These are phyloP conservation scores for Mallateleia sp. DNA, from an alignment of 2,888 invertebrate genomes.

Conservation along the genomic window DNA sequence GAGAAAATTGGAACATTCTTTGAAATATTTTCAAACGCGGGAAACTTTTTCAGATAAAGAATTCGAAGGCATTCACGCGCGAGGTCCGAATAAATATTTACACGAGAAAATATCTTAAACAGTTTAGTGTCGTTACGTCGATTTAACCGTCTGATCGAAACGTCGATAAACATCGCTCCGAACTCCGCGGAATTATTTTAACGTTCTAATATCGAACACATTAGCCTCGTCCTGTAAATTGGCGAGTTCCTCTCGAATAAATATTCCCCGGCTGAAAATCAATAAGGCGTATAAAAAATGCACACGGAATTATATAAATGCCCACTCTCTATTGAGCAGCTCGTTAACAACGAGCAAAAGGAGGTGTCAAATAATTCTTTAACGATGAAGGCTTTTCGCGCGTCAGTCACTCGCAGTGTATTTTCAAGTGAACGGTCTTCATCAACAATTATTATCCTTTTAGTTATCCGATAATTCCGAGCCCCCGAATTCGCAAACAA, in stretches of 20 bases:
- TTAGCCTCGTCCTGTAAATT: too few relatives aligned
- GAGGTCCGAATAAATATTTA: not conserved
- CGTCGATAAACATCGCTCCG: too few relatives aligned
- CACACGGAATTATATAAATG: not conserved
- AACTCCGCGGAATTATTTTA: too few relatives aligned
- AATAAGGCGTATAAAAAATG: not conserved
- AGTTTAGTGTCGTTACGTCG: too few relatives aligned
- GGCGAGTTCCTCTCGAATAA: too few relatives aligned
- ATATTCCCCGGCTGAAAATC: too few relatives aligned
- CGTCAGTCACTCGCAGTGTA: constrained; percentile 28
- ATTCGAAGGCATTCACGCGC: not conserved
- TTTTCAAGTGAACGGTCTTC: constrained; percentile 32
- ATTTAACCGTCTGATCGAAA: too few relatives aligned
- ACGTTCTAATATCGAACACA: too few relatives aligned
- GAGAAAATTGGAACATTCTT: not conserved
- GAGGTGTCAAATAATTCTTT: constrained; percentile 1
- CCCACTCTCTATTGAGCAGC: not conserved
- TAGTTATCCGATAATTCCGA: constrained; percentile 48
- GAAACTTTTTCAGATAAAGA: not conserved
- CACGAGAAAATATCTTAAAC: too few relatives aligned
- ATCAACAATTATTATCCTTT: constrained; percentile 59
- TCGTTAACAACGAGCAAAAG: not conserved
- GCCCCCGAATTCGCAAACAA: constrained; percentile 56
- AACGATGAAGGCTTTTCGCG: not conserved
- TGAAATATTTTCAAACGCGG: not conserved